Conservation (phyloP, 2,113 vertebrate species). For the Petaurus breviceps region DNA sequence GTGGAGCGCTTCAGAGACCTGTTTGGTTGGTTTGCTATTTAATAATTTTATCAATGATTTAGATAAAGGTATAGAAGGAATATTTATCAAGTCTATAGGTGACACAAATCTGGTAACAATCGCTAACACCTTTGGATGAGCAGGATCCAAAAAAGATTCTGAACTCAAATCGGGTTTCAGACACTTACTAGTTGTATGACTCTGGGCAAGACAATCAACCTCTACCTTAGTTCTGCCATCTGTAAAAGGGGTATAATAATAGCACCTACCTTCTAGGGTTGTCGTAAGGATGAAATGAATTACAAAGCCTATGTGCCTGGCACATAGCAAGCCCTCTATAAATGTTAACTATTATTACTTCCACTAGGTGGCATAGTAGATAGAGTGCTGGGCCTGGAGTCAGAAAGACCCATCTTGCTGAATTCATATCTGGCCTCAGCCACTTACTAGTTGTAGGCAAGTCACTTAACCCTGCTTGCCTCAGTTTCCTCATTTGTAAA, state of each 20-base stretch:
- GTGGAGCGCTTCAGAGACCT: not conserved
- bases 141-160: not conserved
- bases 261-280: not conserved
- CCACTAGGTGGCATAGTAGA: not conserved
- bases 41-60: not conserved
- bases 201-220: not conserved
- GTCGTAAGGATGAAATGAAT: not conserved
- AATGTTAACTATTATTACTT: not conserved
- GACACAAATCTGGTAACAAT: not conserved
- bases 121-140: not conserved
- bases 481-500: not conserved
- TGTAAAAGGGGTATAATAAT: not conserved
- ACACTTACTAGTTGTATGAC: not conserved
- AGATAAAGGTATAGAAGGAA: not conserved
- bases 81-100: not conserved
- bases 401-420: not conserved
- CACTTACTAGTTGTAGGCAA: not conserved
- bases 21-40: not conserved
- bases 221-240: not conserved
- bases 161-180: not conserved
- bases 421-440: not conserved
- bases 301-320: no score
- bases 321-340: not conserved
- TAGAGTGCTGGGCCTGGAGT: not conserved
- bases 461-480: not conserved